Base-by-base conservation (phyloP, 2,888 invertebrate genomes). In the Diarsia rubi region DNA sequence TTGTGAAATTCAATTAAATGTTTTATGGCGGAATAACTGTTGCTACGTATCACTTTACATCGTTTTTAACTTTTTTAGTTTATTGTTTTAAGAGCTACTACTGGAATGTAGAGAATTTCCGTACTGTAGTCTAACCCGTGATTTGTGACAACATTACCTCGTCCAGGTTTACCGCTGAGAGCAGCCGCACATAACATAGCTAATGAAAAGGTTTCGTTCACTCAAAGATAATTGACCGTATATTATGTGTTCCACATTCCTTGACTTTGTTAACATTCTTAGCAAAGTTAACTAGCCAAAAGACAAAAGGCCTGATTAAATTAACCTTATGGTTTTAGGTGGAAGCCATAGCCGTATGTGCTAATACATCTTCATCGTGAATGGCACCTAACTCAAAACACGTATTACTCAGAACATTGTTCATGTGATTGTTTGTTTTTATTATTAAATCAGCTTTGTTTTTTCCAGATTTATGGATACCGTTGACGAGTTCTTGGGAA, bases 1-100 rank as follows among this genome's bases (percentile, higher is more conserved):
- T 95, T 91, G 94, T 94, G 89, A 95, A 95, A 95, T 95, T 95
- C 93, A 94, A 95, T 95, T 95, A 94, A 94, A 95, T 93, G 87
- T 95, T 95, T 95, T 93, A 94, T 92, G 86, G 91, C 84, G 82
- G 90, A 92, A 92, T 93, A 93, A 93, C 94, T 91, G 93, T 93
- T 91, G 91, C 89, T 91, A 89, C 90, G 92, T 93, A 94, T 95
- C 93, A 90, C 87, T 93, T 95, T 94, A 95, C 95, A 93, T 89
- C 90, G 92, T 90, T 88, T 90, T 91, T 88, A 90, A 91, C 89
- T 92, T 92, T 92, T 89, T 89, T 90, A 80, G 85, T 91, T 89
- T 87, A 90, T 88, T 86, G 89, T 91, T 88, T 91, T 90, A 90
- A 86, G 88, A 90, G 86, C 87, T 90, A 74, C 86, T 90, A 83